These are phyloP conservation scores for Caradrina clavipalpis DNA, from an alignment of 2,888 invertebrate species.

Conservation along the genomic window DNA sequence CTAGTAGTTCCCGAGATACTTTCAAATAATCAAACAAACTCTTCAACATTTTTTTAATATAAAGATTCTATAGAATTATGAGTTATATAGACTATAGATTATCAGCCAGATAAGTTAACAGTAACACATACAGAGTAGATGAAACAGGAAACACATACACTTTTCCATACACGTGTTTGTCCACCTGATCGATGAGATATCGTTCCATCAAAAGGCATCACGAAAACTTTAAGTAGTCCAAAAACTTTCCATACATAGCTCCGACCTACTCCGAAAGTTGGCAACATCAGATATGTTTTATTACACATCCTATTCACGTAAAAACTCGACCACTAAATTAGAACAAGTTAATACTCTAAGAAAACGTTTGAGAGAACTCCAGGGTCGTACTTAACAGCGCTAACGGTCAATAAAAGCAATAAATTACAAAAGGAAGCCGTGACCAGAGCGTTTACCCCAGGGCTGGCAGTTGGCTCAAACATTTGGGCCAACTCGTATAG, in stretches of 20 bases:
- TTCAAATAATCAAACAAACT: no score
- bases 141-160: neutral
- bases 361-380: slow-evolving; percentile 63
- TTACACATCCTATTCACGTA: slow-evolving; percentile 47
- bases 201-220: slow-evolving; percentile 30
- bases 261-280: slow-evolving; percentile 24
- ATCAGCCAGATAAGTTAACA: neutral
- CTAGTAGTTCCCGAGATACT: no score
- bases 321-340: slow-evolving; percentile 66
- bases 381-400: slow-evolving; percentile 68
- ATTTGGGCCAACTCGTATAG: neutral
- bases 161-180: neutral
- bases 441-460: slow-evolving; percentile 63
- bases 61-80: no score
- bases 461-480: slow-evolving; percentile 47
- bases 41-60: no score
- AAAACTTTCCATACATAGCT: slow-evolving; percentile 27
- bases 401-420: slow-evolving; percentile 77
- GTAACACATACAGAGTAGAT: neutral
- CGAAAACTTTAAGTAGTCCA: slow-evolving; percentile 27
- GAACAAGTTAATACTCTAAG: slow-evolving; percentile 67
- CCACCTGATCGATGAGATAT: slow-evolving; percentile 27
- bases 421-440: slow-evolving; percentile 69
- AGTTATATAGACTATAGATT: no score
- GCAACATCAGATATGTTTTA: slow-evolving; percentile 53